Percentiles rank a stretch among this genome's conserved stretches.
phyloP scores from a whole-genome alignment of 2,888 invertebrate species.

The Nysson spinosus region DNA sequence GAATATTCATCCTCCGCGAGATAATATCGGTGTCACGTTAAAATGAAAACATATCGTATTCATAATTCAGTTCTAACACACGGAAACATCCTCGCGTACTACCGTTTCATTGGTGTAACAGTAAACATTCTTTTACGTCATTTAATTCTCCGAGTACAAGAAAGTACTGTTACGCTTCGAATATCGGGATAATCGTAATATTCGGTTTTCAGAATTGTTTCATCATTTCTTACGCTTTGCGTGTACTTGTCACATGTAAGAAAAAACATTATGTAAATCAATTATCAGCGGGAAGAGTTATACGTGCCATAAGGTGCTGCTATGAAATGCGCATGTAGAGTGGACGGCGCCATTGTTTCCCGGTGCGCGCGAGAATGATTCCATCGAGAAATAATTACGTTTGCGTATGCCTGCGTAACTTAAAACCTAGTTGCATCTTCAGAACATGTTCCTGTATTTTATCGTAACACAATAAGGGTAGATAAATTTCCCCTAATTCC shows the following conservation, averaged over 20 bases:
- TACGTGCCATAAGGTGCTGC: constrained; percentile 53
- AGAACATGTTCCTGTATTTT: too few species aligned
- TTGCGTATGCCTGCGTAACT: constrained; percentile 1
- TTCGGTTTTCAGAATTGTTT: neutral
- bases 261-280: constrained; percentile 61
- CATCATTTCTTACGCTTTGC: neutral
- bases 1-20: too few species aligned
- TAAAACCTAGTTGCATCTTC: neutral
- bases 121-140: constrained; percentile 15
- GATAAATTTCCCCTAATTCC: too few species aligned
- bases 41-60: neutral
- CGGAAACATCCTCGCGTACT: neutral
- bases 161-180: too few species aligned
- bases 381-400: neutral
- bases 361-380: constrained; percentile 57
- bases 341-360: constrained; percentile 68
- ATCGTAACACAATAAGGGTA: too few species aligned
- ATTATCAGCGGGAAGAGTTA: constrained; percentile 46
- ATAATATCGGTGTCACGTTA: too few species aligned
- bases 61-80: neutral
- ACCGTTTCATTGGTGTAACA: neutral
- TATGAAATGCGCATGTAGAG: constrained; percentile 58
- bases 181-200: too few species aligned
- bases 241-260: constrained; percentile 4
- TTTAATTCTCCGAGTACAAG: neutral